Percentiles rank a stretch among this genome's conserved stretches.
Conservation (phyloP, 2,113 vertebrate species). For the Cyanistes caeruleus region DNA sequence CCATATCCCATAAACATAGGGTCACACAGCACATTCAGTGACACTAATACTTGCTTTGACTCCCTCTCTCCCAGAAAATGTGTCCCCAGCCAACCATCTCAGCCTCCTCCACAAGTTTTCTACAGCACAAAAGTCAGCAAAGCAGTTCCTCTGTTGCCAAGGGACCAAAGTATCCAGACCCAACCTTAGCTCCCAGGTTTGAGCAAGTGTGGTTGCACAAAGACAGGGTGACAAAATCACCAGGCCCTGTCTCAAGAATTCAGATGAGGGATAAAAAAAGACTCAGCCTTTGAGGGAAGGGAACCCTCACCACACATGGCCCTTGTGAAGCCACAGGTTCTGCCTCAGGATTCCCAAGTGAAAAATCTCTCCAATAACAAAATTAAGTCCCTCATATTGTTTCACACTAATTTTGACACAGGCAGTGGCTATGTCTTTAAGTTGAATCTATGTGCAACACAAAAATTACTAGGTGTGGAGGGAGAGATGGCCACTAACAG, state of each 20-base stretch:
- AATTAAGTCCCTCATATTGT: neutral
- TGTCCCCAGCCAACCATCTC: neutral
- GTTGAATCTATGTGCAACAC: neutral
- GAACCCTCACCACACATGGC: neutral
- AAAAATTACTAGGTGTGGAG: neutral
- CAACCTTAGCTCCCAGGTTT: neutral
- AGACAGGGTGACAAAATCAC: neutral
- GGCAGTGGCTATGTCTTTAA: neutral
- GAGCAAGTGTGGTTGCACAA: neutral
- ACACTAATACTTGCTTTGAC: neutral
- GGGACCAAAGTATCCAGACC: neutral
- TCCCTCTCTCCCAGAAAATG: neutral
- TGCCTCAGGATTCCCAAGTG: neutral
- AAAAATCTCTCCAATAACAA: neutral
- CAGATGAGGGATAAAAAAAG: neutral
- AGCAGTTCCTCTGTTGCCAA: neutral
- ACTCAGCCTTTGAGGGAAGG: neutral
- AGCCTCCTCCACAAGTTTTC: neutral
- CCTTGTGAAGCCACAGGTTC: rapidly evolving
- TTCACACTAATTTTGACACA: neutral
- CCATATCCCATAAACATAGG: neutral
- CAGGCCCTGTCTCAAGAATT: neutral
- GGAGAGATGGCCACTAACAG: neutral
- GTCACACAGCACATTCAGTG: rapidly evolving
- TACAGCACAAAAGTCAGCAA: neutral